Conservation (phyloP, 2,113 vertebrate species). For the Genyomyrus donnyi region DNA sequence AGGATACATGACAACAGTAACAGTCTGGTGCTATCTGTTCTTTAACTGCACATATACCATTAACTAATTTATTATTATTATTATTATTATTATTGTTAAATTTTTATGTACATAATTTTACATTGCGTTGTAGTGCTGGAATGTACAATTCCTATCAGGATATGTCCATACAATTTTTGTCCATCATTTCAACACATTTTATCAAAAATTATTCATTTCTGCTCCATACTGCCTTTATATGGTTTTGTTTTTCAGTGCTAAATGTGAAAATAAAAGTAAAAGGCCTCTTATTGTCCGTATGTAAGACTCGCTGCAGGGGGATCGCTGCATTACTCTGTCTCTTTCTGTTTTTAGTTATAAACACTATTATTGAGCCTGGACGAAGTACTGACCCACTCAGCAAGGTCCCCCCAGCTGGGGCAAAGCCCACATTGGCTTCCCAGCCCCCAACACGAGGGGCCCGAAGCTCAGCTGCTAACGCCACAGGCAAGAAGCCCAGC, state of each 20-base stretch:
- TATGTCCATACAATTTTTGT: background rate
- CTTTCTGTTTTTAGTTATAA: constrained; percentile 1
- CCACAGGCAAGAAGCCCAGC: background rate
- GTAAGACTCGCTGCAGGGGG: background rate
- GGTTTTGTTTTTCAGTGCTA: background rate
- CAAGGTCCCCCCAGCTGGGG: background rate
- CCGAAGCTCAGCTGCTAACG: background rate
- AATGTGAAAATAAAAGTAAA: background rate
- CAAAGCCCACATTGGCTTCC: background rate
- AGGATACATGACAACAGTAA: background rate
- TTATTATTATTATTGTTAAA: too few relatives aligned
- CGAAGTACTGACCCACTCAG: background rate
- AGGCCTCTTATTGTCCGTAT: background rate
- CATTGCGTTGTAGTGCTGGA: background rate
- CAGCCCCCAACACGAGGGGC: background rate
- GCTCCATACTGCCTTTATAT: background rate
- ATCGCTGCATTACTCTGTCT: background rate
- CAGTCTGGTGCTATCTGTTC: background rate
- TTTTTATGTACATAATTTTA: background rate
- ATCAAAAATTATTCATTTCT: background rate
- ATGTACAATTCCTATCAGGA: background rate
- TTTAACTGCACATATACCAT: background rate
- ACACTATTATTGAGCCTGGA: background rate
- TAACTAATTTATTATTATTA: background rate
- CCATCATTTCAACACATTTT: background rate